Evolutionary conservation across 2,113 vertebrate species (phyloP), one percentile per base, ranked within the genome.

Genomic region (Paratilapia polleni): DNA sequence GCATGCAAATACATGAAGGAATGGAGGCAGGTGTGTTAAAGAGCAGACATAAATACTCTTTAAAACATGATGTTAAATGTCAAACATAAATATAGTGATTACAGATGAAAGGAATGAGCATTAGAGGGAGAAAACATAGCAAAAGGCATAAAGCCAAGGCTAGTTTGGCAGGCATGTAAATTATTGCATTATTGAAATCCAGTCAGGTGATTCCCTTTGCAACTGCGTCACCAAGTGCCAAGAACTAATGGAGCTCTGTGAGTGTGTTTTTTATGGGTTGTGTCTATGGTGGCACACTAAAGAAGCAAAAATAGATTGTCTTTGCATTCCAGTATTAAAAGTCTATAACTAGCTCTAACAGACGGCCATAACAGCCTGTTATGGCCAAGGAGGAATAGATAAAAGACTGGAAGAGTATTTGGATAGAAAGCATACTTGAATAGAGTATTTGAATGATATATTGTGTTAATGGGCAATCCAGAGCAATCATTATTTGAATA

Each of bases 151-250:
- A 15, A 81, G 87, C 82, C 78, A 84, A 77, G 59, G 76, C 31
- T 31, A 56, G 28, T 78, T 92, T 94, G 88, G 84, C 75, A 56
- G 56, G 61, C 28, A 89, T 28, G 63, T 88, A 62, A 93, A 89
- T 91, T 68, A 91, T 87, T 90, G 60, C 77, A 82, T 85, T 88
- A 84, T 92, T 93, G 61, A 90, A 90, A 86, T 86, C 26, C 81
- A 92, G 90, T 94, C 88, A 94, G 86, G 91, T 94, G 90, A 94
- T 87, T 94, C 80, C 83, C 78, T 26, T 34, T 86, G 78, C 80
- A 83, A 85, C 41, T 89, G 83, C 47, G 17, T 91, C 80, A 78
- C 70, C 41, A 68, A 85, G 76, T 87, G 88, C 89, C 88, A 92
- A 91, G 84, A 61, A 62, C 87, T 90, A 89, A 94, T 87, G 68